These are phyloP conservation scores for Dryococelus australis DNA, from an alignment of 2,888 invertebrate species.

Conservation along the genomic window DNA sequence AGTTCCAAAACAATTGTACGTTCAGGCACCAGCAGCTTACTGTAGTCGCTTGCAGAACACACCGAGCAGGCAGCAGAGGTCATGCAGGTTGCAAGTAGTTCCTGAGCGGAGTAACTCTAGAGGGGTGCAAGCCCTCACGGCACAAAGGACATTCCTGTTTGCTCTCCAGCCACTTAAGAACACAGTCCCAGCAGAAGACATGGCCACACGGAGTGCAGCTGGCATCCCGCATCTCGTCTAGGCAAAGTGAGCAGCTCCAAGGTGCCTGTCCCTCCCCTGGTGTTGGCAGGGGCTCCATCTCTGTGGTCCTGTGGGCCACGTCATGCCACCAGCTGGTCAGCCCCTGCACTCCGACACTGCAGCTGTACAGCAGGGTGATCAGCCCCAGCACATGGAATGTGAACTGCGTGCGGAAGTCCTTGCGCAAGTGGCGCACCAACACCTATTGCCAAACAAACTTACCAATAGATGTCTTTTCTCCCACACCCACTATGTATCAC, in stretches of 20 bases:
- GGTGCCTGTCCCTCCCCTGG: neutral
- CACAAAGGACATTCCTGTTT: neutral
- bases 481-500: too few relatives aligned
- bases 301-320: neutral
- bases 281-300: neutral
- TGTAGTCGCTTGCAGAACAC: too few relatives aligned
- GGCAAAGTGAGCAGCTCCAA: neutral
- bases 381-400: neutral
- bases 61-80: too few relatives aligned
- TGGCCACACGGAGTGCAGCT: conserved; percentile 9
- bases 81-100: neutral
- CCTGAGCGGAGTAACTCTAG: neutral
- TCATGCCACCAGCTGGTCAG: neutral
- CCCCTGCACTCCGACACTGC: neutral
- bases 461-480: too few relatives aligned
- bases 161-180: neutral
- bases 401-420: neutral
- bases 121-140: neutral
- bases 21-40: too few relatives aligned
- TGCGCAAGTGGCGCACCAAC: neutral
- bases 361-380: neutral
- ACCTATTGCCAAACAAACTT: neutral
- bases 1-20: too few relatives aligned
- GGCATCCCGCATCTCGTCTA: neutral
- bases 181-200: conserved; percentile 16